These are phyloP conservation scores for Garrulus glandarius DNA, from an alignment of 2,797 vertebrate species.

Conservation along the genomic window DNA sequence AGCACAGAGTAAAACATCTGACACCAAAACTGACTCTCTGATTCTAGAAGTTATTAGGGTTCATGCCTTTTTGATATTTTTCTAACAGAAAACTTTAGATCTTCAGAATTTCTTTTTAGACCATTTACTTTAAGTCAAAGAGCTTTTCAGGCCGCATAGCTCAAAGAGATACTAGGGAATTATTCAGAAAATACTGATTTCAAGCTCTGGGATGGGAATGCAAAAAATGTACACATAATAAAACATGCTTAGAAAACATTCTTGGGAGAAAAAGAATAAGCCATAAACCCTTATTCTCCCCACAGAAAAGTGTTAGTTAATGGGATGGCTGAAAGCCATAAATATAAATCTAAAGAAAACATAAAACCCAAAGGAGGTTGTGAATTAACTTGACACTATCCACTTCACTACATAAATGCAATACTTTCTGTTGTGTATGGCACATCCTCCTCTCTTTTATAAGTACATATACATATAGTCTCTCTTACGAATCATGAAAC, in stretches of 20 bases:
- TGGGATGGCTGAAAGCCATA: neutral
- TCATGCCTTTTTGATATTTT: neutral
- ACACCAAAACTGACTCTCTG: neutral
- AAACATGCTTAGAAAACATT: neutral
- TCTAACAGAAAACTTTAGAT: neutral
- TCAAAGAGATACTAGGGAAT: neutral
- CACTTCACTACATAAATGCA: neutral
- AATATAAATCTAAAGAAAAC: neutral
- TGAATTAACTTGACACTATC: neutral
- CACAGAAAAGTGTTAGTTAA: neutral
- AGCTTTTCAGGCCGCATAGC: neutral
- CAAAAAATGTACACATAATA: neutral
- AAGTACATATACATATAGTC: neutral
- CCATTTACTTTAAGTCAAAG: neutral
- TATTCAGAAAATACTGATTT: slow-evolving; percentile 10
- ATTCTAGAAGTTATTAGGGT: neutral
- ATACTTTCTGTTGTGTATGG: neutral
- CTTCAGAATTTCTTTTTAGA: neutral
- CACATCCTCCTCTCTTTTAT: neutral
- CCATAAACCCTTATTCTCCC: neutral
- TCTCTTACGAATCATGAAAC: neutral
- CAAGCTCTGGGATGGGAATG: neutral
- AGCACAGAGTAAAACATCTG: neutral
- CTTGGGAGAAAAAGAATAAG: neutral
- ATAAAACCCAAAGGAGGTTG: neutral